Percentiles rank a stretch among this genome's conserved stretches.
Evolutionary conservation across 2,888 invertebrate genomes (phyloP).

Genomic region (Eilema sororculum): DNA sequence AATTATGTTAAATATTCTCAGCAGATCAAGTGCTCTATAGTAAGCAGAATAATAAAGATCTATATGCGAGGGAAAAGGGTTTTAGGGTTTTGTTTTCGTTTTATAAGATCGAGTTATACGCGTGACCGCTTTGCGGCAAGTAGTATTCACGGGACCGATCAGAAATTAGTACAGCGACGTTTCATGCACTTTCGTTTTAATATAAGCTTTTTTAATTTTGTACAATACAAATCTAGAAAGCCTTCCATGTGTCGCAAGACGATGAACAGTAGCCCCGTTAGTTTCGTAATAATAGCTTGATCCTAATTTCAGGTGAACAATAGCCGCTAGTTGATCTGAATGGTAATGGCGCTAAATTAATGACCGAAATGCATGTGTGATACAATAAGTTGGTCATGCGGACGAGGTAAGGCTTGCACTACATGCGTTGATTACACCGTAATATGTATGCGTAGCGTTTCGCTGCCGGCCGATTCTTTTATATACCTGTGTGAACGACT

Average conservation of each 20-base stretch:
- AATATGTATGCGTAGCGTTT: conserved; percentile 66
- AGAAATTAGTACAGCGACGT: conserved; percentile 17
- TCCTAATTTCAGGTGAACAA: conserved; percentile 63
- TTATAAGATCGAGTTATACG: conserved; percentile 28
- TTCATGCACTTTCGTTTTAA: conserved; percentile 24
- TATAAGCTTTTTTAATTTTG: conserved; percentile 12
- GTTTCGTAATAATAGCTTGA: conserved; percentile 61
- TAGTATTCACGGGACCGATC: conserved; percentile 13
- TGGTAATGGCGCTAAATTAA: conserved; percentile 76
- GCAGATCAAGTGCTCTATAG: conserved; percentile 32
- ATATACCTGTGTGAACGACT: conserved; percentile 22
- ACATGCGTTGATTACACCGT: conserved; percentile 59
- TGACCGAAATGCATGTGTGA: conserved; percentile 65
- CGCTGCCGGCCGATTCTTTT: conserved; percentile 42
- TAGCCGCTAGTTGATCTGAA: conserved; percentile 63
- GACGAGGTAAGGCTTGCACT: conserved; percentile 64
- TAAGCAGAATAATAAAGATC: conserved; percentile 28
- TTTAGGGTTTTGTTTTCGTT: conserved; percentile 35
- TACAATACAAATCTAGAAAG: conserved; percentile 8
- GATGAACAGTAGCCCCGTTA: conserved; percentile 20
- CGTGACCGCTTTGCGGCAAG: conserved; percentile 35
- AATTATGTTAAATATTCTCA: conserved; percentile 34
- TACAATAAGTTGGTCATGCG: conserved; percentile 78
- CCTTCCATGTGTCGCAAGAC: conserved; percentile 17
- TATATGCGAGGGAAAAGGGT: conserved; percentile 24